phyloP scores from a whole-genome alignment of 2,888 invertebrate species.

The Pheosia tremula region DNA sequence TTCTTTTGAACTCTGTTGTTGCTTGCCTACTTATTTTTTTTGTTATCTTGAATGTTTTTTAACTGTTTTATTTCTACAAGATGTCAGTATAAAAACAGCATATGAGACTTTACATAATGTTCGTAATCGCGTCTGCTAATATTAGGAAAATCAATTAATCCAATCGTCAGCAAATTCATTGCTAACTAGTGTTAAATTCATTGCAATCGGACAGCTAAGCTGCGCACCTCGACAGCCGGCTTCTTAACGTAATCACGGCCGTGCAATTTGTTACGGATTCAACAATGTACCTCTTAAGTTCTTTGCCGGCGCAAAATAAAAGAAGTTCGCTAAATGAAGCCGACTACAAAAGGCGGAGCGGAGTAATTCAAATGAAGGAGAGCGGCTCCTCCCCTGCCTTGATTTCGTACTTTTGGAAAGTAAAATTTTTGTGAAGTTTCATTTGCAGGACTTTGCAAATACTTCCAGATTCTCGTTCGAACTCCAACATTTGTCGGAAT shows the following conservation, averaged over 20 bases:
- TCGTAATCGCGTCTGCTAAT: background rate
- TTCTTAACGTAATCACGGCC: conserved; percentile 75
- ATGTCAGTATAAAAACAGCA: too few species aligned
- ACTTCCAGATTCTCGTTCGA: conserved; percentile 60
- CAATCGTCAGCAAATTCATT: conserved; percentile 18
- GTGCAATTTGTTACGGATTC: conserved; percentile 82
- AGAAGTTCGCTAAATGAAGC: conserved; percentile 82
- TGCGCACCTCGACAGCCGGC: conserved; percentile 48
- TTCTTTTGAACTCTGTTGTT: background rate
- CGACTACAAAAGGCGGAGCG: conserved; percentile 80
- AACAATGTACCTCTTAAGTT: conserved; percentile 83
- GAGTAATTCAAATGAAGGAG: conserved; percentile 80
- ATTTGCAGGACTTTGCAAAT: conserved; percentile 67
- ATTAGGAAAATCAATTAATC: conserved; percentile 34
- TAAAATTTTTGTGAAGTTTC: conserved; percentile 79
- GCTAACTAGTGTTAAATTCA: conserved; percentile 49
- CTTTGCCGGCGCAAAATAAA: conserved; percentile 73
- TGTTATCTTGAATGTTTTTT: too few species aligned
- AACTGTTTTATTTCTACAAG: background rate
- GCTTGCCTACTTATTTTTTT: too few species aligned
- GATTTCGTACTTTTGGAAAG: conserved; percentile 75
- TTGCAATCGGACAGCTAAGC: conserved; percentile 54
- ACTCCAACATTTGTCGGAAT: conserved; percentile 45
- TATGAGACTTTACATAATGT: too few species aligned
- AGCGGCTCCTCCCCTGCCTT: conserved; percentile 67